A percentile compares a stretch with the other conserved stretches of the same genome.
Conservation (phyloP, 1,140 invertebrate species). For the Dendroctonus ponderosae region DNA sequence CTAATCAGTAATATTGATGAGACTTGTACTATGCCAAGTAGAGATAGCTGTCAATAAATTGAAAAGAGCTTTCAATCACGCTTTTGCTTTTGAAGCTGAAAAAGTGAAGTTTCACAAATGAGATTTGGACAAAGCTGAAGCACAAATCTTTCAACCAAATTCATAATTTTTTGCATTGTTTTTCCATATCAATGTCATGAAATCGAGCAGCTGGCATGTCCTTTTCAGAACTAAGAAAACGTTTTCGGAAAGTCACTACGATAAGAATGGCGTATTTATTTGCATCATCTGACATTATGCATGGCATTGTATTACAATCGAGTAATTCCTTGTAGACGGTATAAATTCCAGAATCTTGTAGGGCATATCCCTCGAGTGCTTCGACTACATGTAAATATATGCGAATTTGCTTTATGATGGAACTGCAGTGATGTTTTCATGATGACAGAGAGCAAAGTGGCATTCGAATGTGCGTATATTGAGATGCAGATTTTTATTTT, state of each 20-base stretch:
- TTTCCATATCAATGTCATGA: constrained; percentile 23
- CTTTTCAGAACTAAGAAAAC: constrained; percentile 27
- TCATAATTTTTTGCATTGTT: background rate
- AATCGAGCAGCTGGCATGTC: constrained; percentile 26
- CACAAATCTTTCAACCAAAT: too few species aligned
- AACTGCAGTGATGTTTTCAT: background rate
- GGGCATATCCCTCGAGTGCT: constrained; percentile 14
- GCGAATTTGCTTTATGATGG: constrained; percentile 1
- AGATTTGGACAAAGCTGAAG: too few species aligned
- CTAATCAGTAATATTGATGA: too few species aligned
- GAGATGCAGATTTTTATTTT: too few species aligned
- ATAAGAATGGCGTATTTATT: constrained; percentile 24
- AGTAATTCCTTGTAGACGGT: constrained; percentile 25
- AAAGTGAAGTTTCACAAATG: too few species aligned
- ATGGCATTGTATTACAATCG: constrained; percentile 30
- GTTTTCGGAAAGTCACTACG: constrained; percentile 28
- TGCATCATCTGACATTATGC: constrained; percentile 32
- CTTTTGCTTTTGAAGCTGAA: too few species aligned
- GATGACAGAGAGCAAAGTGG: too few species aligned
- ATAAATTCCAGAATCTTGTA: constrained; percentile 22
- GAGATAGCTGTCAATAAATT: too few species aligned
- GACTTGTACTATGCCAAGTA: too few species aligned
- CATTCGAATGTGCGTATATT: too few species aligned
- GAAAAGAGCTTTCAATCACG: too few species aligned
- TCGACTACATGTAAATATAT: constrained; percentile 21